phyloP scores from a whole-genome alignment of 2,113 vertebrate species.

The Rutilus rutilus region DNA sequence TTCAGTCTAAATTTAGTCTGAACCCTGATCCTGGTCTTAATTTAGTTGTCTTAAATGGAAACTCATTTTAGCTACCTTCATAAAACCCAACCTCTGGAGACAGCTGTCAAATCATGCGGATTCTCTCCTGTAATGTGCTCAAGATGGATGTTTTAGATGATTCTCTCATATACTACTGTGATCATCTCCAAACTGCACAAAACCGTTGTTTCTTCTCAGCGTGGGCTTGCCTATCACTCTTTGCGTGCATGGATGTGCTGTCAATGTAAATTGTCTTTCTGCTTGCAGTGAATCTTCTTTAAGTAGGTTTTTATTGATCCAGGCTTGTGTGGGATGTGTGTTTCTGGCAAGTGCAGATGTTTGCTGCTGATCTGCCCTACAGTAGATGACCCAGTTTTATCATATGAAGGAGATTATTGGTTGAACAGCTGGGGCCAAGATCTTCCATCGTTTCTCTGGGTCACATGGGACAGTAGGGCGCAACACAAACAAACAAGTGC shows the following conservation, averaged over 20 bases:
- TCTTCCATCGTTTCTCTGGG: constrained; percentile 18
- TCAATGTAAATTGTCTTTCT: constrained; percentile 16
- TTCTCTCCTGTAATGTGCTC: neutral
- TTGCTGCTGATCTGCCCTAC: constrained; percentile 25
- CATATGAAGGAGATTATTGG: constrained; percentile 33
- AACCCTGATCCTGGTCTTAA: constrained; percentile 50
- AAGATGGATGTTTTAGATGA: neutral
- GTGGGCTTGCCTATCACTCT: neutral
- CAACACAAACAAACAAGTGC: constrained; percentile 23
- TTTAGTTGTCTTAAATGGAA: constrained; percentile 29
- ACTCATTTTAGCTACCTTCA: constrained; percentile 23
- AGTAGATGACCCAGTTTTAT: constrained; percentile 44
- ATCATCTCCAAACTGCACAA: neutral
- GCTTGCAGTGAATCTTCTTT: neutral
- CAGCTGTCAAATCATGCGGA: neutral
- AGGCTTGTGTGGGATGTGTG: constrained; percentile 10
- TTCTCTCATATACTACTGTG: neutral
- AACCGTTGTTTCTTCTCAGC: neutral
- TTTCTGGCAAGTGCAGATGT: constrained; percentile 40
- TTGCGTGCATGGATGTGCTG: neutral
- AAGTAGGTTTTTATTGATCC: constrained; percentile 47
- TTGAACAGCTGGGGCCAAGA: constrained; percentile 38
- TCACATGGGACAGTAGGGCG: constrained; percentile 8
- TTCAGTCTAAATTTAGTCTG: constrained; percentile 48
- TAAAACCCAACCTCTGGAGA: constrained; percentile 17